These are phyloP conservation scores for Eutrigla gurnardus DNA, from an alignment of 2,797 vertebrate species.

Conservation along the genomic window DNA sequence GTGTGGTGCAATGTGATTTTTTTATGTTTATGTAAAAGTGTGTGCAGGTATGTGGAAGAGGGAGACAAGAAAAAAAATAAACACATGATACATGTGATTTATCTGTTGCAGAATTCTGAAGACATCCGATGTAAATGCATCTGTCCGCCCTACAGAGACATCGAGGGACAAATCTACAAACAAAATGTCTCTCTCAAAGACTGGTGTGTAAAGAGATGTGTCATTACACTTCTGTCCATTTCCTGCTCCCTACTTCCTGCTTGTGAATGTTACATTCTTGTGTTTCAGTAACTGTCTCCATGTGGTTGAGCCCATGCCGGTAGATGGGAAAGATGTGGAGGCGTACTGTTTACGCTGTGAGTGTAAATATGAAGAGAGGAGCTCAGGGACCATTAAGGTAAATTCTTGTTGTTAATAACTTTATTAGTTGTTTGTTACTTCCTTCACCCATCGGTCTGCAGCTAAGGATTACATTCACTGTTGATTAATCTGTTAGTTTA, in stretches of 20 bases:
- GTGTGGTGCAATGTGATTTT: too few species aligned
- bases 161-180: constrained; percentile 93
- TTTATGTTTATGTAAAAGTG: too few species aligned
- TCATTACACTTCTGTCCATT: neutral
- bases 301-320: constrained; percentile 96
- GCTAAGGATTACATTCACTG: neutral
- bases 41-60: neutral
- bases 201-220: constrained; percentile 85
- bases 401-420: constrained; percentile 10
- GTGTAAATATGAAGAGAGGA: constrained; percentile 99
- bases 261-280: neutral
- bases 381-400: constrained; percentile 97
- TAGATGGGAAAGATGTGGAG: constrained; percentile 94
- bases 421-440: neutral
- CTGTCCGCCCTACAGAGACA: constrained; percentile 96
- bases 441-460: neutral
- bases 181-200: constrained; percentile 98
- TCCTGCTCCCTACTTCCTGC: neutral
- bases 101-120: constrained; percentile 89
- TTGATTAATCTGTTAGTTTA: neutral
- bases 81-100: neutral
- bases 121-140: constrained; percentile 98
- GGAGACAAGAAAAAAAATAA: neutral
- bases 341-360: constrained; percentile 98
- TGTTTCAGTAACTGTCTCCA: constrained; percentile 93